phyloP scores from a whole-genome alignment of 2,113 vertebrate species.

The Micronycteris hirsuta region DNA sequence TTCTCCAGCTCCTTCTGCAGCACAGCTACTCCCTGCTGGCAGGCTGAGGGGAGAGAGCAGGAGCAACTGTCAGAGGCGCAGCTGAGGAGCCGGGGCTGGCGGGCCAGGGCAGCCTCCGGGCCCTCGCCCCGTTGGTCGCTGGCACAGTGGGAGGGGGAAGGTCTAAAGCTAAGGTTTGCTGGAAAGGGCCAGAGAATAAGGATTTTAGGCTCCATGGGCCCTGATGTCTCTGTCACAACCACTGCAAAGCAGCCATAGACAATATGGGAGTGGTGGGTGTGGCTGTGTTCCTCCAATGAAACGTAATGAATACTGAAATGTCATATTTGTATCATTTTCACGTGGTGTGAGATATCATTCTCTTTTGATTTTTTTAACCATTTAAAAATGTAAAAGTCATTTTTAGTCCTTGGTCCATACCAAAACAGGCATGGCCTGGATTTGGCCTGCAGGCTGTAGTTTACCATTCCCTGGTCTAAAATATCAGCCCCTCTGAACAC shows the following conservation, averaged over 20 bases:
- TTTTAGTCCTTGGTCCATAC: neutral
- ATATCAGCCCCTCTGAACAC: neutral
- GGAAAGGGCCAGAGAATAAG: neutral
- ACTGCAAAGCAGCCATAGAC: neutral
- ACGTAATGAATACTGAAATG: neutral
- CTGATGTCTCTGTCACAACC: neutral
- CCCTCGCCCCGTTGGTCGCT: neutral
- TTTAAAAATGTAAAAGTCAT: neutral
- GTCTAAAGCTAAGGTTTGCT: neutral
- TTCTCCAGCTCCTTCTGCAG: conserved; percentile 73
- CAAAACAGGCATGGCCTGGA: neutral
- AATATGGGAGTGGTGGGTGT: too few species aligned
- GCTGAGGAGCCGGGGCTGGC: accelerated
- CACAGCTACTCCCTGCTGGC: neutral
- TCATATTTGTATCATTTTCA: neutral
- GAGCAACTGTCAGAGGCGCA: accelerated
- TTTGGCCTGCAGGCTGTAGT: neutral
- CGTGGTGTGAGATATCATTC: neutral
- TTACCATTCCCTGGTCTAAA: neutral
- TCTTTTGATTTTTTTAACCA: neutral
- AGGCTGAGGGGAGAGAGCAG: conserved; percentile 55
- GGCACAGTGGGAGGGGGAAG: too few species aligned
- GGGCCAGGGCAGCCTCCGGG: neutral
- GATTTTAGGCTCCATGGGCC: neutral
- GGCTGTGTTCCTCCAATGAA: neutral